Percentiles rank a stretch among this genome's conserved stretches.
These are phyloP conservation scores for Chrysoperla carnea DNA, from an alignment of 1,140 invertebrate species.

Conservation along the genomic window DNA sequence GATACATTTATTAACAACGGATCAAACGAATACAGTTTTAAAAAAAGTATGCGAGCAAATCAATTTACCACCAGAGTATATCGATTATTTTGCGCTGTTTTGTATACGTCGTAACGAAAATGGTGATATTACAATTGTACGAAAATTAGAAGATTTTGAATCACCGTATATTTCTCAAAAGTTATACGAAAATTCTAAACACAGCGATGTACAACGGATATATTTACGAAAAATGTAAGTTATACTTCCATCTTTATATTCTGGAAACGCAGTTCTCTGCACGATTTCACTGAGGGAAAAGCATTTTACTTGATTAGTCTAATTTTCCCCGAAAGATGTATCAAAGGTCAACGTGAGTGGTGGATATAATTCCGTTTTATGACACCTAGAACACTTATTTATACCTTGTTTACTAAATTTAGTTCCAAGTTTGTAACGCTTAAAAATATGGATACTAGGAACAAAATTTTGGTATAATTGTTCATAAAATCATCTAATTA, in stretches of 20 bases:
- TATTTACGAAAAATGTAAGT: conserved; percentile 55
- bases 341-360: too few relatives aligned
- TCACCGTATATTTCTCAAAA: conserved; percentile 82
- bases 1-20: conserved; percentile 60
- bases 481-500: too few relatives aligned
- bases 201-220: conserved; percentile 36
- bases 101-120: conserved; percentile 61
- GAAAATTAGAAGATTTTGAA: conserved; percentile 89
- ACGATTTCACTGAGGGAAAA: too few relatives aligned
- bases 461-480: too few relatives aligned
- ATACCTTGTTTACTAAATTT: too few relatives aligned
- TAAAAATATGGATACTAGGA: too few relatives aligned
- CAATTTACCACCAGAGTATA: conserved; percentile 54
- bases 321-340: too few relatives aligned
- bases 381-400: too few relatives aligned
- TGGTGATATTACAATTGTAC: conserved; percentile 53
- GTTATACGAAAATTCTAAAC: conserved; percentile 27
- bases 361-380: too few relatives aligned
- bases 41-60: conserved; percentile 61
- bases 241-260: conserved; percentile 6
- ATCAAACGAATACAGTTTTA: conserved; percentile 66
- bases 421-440: too few relatives aligned
- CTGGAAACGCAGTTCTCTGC: background rate
- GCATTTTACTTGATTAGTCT: too few relatives aligned
- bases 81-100: conserved; percentile 78